These are phyloP conservation scores for Picus viridis DNA, from an alignment of 2,797 vertebrate genomes.

Conservation along the genomic window DNA sequence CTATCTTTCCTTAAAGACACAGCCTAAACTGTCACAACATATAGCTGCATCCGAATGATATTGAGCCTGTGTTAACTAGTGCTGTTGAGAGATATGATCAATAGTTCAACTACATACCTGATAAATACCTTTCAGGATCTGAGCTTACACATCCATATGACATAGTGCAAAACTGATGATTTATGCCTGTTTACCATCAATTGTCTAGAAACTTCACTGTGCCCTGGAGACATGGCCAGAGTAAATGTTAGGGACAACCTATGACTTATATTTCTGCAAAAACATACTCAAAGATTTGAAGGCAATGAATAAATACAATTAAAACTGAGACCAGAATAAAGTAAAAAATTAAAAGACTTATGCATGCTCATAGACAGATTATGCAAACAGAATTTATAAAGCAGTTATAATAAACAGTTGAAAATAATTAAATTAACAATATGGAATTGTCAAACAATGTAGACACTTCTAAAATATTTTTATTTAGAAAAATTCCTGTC, in stretches of 20 bases:
- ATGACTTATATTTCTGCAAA: not conserved
- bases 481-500: not conserved
- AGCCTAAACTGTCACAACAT: not conserved
- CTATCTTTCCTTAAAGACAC: no score
- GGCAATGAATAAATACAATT: not conserved
- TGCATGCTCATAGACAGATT: not conserved
- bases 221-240: not conserved
- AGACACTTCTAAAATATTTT: not conserved
- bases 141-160: not conserved
- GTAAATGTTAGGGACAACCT: not conserved
- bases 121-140: not conserved
- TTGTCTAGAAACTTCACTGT: not conserved
- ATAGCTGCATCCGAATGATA: not conserved
- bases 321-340: not conserved
- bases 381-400: not conserved
- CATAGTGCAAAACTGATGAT: not conserved
- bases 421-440: not conserved
- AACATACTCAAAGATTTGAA: not conserved
- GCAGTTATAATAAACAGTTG: not conserved
- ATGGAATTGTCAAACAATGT: not conserved
- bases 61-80: not conserved
- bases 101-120: not conserved
- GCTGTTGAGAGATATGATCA: not conserved
- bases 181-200: not conserved
- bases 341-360: not conserved